Conservation (phyloP, 2,113 vertebrate species). For the Raja brachyura region DNA sequence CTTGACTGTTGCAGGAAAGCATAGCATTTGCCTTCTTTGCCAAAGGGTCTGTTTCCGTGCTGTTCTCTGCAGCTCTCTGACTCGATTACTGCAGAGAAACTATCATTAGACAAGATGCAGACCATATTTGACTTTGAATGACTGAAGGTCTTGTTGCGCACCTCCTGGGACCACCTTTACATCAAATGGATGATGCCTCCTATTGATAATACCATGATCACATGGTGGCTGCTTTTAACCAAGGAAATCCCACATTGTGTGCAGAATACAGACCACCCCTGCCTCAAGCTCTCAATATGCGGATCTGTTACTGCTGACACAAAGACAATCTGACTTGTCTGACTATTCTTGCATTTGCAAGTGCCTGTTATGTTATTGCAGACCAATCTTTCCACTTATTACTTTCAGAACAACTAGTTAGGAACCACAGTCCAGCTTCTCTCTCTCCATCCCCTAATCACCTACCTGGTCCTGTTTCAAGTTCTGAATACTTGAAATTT, state of each 20-base stretch:
- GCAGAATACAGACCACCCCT: background rate
- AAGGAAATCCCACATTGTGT: background rate
- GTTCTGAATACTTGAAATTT: background rate
- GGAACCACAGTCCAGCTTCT: no score
- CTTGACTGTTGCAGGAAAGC: no score
- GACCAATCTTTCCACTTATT: background rate
- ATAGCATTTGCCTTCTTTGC: background rate
- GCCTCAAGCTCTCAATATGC: background rate
- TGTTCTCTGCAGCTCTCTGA: background rate
- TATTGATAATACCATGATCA: background rate
- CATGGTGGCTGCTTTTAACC: background rate
- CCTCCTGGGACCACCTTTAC: background rate
- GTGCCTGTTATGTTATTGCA: background rate
- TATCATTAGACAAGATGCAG: background rate
- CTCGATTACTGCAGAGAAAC: no score
- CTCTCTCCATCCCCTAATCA: background rate
- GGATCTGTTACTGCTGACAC: background rate
- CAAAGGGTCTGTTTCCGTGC: background rate
- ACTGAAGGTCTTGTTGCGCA: background rate
- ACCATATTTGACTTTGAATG: background rate
- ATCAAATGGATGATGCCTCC: background rate
- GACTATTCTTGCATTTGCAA: background rate
- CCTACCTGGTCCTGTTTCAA: background rate
- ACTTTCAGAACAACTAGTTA: no score
- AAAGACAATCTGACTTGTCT: background rate